Conservation (phyloP, 2,797 vertebrate genomes). For the Eulemur albifrons region DNA sequence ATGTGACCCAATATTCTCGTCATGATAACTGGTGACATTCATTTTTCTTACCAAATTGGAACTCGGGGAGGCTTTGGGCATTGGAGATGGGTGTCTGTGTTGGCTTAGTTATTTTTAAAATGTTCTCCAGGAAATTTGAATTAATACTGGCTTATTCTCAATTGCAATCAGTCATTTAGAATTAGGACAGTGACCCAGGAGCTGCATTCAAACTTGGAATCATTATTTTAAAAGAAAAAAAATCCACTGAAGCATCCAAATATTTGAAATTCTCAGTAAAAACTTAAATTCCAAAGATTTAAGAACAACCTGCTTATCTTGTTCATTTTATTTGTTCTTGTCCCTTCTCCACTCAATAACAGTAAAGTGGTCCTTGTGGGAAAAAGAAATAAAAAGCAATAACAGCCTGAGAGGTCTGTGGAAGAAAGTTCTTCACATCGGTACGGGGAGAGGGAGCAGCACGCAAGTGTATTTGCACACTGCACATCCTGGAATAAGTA, state of each 20-base stretch:
- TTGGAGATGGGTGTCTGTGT: not conserved
- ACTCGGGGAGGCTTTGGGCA: not conserved
- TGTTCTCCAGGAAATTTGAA: not conserved
- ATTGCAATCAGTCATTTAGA: not conserved
- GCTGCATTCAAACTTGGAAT: not conserved
- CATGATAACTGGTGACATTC: not conserved
- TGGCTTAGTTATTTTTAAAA: not conserved
- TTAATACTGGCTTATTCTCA: not conserved
- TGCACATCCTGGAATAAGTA: not conserved
- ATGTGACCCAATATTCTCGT: not conserved
- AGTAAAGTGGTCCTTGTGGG: not conserved
- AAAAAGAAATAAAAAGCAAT: not conserved
- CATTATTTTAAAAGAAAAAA: constrained; percentile 20
- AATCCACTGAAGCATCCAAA: not conserved
- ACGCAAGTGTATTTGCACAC: not conserved
- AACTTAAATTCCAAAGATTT: constrained; percentile 37
- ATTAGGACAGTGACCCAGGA: not conserved
- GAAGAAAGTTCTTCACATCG: not conserved
- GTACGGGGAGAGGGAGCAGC: not conserved
- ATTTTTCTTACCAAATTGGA: not conserved
- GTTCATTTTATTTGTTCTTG: constrained; percentile 26
- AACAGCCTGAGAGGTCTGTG: not conserved
- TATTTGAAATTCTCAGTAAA: constrained; percentile 29
- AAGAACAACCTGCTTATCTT: not conserved
- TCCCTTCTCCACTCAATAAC: not conserved